phyloP scores from a whole-genome alignment of 2,113 vertebrate species.

The Eubucco bourcierii region DNA sequence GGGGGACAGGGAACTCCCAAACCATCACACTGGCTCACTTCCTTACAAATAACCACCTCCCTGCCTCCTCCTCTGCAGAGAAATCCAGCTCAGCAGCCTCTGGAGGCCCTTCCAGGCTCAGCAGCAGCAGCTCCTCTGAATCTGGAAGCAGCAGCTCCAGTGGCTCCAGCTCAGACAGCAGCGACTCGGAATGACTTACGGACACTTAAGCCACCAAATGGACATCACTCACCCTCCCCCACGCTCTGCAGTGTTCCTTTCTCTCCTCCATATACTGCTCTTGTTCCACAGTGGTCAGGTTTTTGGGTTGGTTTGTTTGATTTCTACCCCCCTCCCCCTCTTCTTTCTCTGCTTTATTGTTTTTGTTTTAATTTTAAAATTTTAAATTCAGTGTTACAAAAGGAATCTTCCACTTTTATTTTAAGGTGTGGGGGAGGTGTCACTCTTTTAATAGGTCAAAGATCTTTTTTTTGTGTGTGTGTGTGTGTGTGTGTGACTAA shows the following conservation, averaged over 20 bases:
- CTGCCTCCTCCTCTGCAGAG: conserved; percentile 72
- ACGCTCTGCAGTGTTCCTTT: conserved; percentile 25
- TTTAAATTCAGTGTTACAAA: conserved; percentile 68
- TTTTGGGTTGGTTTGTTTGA: conserved; percentile 12
- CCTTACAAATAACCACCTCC: neutral
- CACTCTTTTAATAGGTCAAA: conserved; percentile 60
- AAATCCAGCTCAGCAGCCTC: conserved; percentile 78
- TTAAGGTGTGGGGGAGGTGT: neutral
- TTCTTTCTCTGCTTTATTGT: neutral
- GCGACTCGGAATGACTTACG: conserved; percentile 77
- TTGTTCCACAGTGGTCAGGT: conserved; percentile 58
- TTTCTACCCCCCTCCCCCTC: neutral
- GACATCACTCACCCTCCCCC: neutral
- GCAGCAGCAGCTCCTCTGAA: conserved; percentile 86
- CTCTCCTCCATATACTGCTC: conserved; percentile 39
- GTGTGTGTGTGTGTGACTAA: conserved; percentile 31
- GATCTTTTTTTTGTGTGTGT: conserved; percentile 35
- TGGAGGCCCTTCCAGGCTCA: conserved; percentile 83
- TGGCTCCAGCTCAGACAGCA: conserved; percentile 89
- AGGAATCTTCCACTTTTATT: conserved; percentile 31
- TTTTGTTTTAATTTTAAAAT: conserved; percentile 37
- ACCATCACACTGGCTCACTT: neutral
- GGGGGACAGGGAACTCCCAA: no score
- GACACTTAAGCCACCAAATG: neutral
- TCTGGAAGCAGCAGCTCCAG: conserved; percentile 85